Percentiles rank a stretch among this genome's conserved stretches.
These are phyloP conservation scores for Agrochola litura DNA, from an alignment of 2,888 invertebrate genomes.

Conservation along the genomic window DNA sequence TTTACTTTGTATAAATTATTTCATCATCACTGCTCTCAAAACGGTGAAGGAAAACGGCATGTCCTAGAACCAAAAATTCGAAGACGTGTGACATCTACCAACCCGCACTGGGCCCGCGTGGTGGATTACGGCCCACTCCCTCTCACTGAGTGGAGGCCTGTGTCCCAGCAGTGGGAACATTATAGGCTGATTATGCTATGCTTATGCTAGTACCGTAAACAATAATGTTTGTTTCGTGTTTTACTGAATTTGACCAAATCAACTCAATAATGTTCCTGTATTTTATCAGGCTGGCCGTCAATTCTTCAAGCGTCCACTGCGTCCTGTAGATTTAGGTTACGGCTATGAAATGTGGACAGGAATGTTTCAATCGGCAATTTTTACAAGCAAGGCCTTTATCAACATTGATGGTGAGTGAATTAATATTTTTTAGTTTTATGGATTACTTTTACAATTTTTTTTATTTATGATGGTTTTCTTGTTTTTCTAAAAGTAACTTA, in stretches of 20 bases:
- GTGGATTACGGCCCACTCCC: too few relatives aligned
- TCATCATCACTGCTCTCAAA: too few relatives aligned
- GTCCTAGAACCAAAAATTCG: too few relatives aligned
- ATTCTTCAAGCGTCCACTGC: constrained; percentile 92
- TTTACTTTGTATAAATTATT: too few relatives aligned
- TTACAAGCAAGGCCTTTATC: constrained; percentile 96
- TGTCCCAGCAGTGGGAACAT: too few relatives aligned
- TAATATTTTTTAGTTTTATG: background rate
- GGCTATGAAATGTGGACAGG: constrained; percentile 98
- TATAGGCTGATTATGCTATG: too few relatives aligned
- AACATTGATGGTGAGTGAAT: constrained; percentile 95
- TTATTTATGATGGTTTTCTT: background rate
- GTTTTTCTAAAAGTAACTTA: background rate
- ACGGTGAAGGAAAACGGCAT: too few relatives aligned
- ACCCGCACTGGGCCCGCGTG: too few relatives aligned
- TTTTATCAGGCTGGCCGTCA: constrained; percentile 93
- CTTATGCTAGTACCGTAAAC: background rate
- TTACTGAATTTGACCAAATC: background rate
- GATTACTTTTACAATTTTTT: background rate
- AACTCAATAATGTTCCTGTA: background rate
- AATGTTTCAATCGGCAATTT: constrained; percentile 97
- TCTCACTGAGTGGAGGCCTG: too few relatives aligned
- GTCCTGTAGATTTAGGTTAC: constrained; percentile 92
- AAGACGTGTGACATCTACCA: too few relatives aligned
- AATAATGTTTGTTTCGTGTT: background rate